A percentile compares a stretch with the other conserved stretches of the same genome.
Evolutionary conservation across 2,113 vertebrate species (phyloP).

Genomic region (Pandion haliaetus): DNA sequence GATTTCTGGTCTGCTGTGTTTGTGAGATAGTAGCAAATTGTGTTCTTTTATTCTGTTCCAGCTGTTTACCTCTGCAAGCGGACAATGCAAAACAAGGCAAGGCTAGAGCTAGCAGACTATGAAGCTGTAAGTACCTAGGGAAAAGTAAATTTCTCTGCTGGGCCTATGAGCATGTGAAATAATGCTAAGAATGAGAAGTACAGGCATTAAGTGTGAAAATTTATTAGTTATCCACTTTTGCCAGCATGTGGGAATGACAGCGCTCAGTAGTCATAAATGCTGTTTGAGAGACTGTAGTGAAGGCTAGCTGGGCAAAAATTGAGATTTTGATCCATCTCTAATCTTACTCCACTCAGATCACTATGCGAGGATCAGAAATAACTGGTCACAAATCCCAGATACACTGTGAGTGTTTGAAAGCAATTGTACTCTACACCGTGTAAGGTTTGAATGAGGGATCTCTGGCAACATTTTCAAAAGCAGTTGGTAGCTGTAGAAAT

Average conservation of each 20-base stretch:
- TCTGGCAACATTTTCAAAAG: background rate
- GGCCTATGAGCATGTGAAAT: background rate
- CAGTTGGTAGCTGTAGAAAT: background rate
- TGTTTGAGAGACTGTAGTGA: background rate
- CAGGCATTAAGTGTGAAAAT: background rate
- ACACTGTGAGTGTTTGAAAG: background rate
- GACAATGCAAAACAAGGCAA: slow-evolving; percentile 99
- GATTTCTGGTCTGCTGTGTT: background rate
- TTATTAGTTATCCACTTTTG: background rate
- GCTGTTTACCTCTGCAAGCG: slow-evolving; percentile 99
- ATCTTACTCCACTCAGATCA: background rate
- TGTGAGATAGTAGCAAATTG: slow-evolving; percentile 15
- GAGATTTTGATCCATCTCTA: background rate
- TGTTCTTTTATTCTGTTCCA: slow-evolving; percentile 65
- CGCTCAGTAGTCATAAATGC: background rate
- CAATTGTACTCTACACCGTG: background rate
- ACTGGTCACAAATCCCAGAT: background rate
- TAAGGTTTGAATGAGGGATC: background rate
- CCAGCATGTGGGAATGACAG: background rate
- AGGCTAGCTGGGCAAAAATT: background rate
- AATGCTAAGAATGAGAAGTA: background rate
- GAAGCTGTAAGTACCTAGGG: slow-evolving; percentile 88
- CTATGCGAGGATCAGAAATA: background rate
- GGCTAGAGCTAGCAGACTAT: slow-evolving; percentile 95
- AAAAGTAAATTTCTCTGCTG: background rate